These are phyloP conservation scores for Chrysotoxum bicinctum DNA, from an alignment of 2,888 invertebrate species.

Conservation along the genomic window DNA sequence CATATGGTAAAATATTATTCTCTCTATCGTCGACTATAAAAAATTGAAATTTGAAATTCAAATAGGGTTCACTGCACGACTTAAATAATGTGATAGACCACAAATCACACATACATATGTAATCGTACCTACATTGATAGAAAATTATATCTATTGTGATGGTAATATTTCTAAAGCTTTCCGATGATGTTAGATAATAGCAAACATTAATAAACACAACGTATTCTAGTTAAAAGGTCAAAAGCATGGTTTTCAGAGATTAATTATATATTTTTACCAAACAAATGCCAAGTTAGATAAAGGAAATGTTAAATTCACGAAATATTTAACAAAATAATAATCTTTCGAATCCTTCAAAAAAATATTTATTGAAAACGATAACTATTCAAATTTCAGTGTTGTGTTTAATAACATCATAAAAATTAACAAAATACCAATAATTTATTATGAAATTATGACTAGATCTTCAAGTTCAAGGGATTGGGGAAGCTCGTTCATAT, in stretches of 20 bases:
- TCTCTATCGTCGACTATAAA: background rate
- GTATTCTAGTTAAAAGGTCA: background rate
- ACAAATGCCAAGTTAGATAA: no score
- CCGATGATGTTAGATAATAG: background rate
- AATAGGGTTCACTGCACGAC: conserved; percentile 10
- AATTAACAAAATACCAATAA: no score
- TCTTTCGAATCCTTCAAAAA: no score
- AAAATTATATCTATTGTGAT: background rate
- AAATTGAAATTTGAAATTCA: background rate
- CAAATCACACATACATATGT: background rate
- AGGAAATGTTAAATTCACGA: no score
- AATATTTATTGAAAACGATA: no score
- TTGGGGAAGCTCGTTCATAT: no score
- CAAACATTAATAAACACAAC: background rate
- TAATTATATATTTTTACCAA: no score
- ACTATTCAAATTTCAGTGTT: no score
- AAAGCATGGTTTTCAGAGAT: background rate
- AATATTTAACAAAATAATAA: no score
- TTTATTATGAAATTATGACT: no score
- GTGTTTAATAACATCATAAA: no score
- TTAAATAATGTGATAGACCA: background rate
- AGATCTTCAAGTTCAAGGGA: no score
- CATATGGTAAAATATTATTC: background rate
- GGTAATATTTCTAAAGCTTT: background rate
- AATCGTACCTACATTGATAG: background rate